Evolutionary conservation across 2,113 vertebrate species (phyloP), one percentile per base, ranked within the genome.

Genomic region (Pitta sordida): DNA sequence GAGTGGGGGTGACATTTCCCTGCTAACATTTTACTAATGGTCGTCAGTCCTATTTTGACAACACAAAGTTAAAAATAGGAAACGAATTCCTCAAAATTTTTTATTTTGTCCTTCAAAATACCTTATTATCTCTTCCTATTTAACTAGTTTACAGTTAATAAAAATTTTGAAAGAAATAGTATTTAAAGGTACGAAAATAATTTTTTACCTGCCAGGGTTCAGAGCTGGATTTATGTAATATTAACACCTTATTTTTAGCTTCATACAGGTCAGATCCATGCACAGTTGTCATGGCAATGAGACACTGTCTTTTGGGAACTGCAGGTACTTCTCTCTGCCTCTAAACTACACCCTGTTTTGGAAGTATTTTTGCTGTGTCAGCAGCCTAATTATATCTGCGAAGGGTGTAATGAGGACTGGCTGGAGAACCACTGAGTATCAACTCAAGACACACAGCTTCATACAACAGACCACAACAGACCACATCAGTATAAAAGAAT

Each of bases 341-440:
- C 69, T 34, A 2, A 7, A 21, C 16, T 39, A 41, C 55, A 11
- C 17, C 39, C 29, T 39, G 46, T 11, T 27, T 11, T 36, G 46
- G 23, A 46, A 27, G 4, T 12, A 14, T 48, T 76, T 55, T 7
- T 43, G 34, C 24, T 32, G 14, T 41, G 34, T 13, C 41, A 76
- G 55, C 30, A 36, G 24, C 7, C 51, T 48, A 29, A 48, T 21
- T 21, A 21, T 1, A 39, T 12, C 56, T 34, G 23, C 12, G 26
- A 34, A 0, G 4, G 20, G 15, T 23, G 14, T 13, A 53, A 69
- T 0, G 3, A 2, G 1, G 48, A 7, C n/a, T 16, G 27, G 41
- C 36, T 41, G 30, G 49, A 56, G 21, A 12, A 18, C 41, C 30
- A 22, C 30, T 36, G 58, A n/a, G 23, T 37, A 34, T 24, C 49